Base-by-base conservation (phyloP, 2,797 vertebrate species). In the Kryptolebias ocellatus region DNA sequence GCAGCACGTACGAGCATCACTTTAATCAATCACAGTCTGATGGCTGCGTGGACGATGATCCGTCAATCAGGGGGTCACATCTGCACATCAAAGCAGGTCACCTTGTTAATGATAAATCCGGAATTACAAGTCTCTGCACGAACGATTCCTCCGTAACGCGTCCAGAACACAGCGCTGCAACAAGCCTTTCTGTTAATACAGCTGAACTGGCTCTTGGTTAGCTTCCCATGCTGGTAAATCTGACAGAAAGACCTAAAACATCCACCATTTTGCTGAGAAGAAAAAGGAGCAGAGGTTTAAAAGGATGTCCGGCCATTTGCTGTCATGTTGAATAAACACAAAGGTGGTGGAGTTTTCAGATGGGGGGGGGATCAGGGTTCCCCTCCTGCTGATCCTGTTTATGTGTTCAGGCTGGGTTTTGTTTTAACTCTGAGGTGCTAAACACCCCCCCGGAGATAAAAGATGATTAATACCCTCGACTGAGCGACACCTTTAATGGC, bases 401-500 rank as follows among this genome's bases (percentile, higher is more conserved):
- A 80, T 90, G 76, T 90, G 92, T 84, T 88, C 84, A 74, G 78
- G 85, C 83, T 74, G 3, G 76, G 80, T 86, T 92, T 90, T 90
- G 91, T 92, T 92, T 94, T 85, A 74, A 83, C 85, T 89, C 55
- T 4, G 76, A 89, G 91, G 90, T 80, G 89, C 85, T 89, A 91
- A 89, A 92, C 83, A 89, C 76, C 89, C 87, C 88, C 9, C 79
- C 84, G 52, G 76, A 90, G 91, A 92, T 91, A 91, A 93, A 94
- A 93, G 88, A 87, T 90, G 85, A 84, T 83, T 93, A 87, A 92
- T 90, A 78, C 86, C 93, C 94, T 93, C 87, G 89, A 90, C 79
- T 87, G 84, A 92, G 76, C 24, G 72, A 67, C 74, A 64, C 76
- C 90, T 94, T 90, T 6, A 92, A 88, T 84, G 90, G 80, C 86